Percentiles rank a stretch among this genome's conserved stretches.
Conservation (phyloP, 2,113 vertebrate genomes). For the Solea senegalensis region DNA sequence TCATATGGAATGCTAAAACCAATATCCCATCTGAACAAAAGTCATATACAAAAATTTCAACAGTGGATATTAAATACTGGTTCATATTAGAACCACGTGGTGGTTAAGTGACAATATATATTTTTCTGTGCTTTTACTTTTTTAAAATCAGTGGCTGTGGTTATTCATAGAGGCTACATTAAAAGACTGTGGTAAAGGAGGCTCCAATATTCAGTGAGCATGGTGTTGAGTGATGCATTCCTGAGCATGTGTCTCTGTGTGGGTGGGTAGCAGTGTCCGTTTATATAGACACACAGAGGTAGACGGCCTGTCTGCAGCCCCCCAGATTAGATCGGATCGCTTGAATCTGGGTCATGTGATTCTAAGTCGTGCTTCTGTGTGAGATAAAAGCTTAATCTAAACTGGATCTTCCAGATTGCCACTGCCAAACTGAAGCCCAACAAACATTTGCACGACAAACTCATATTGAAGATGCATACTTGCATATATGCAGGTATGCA, state of each 20-base stretch:
- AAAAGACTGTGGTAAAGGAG: constrained; percentile 58
- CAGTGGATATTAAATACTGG: constrained; percentile 21
- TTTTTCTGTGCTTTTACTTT: not conserved
- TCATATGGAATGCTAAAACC: constrained; percentile 28
- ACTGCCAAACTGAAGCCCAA: not conserved
- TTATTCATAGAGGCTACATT: constrained; percentile 48
- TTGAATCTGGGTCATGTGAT: constrained; percentile 12
- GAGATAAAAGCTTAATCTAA: constrained; percentile 14
- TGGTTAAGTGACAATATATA: not conserved
- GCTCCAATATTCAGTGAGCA: constrained; percentile 64
- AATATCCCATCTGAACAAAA: constrained; percentile 13
- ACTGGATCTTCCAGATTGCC: not conserved
- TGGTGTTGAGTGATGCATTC: constrained; percentile 71
- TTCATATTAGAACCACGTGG: constrained; percentile 29
- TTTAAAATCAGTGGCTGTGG: constrained; percentile 13
- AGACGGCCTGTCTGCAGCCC: constrained; percentile 65
- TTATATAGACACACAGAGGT: constrained; percentile 66
- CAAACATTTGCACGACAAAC: not conserved
- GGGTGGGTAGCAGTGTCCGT: constrained; percentile 34
- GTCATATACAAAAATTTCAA: constrained; percentile 25
- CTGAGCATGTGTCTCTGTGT: constrained; percentile 49
- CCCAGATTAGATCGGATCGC: constrained; percentile 70
- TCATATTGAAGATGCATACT: not conserved
- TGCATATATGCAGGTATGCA: too few relatives aligned
- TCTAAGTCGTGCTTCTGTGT: constrained; percentile 1